Percentiles rank a stretch among this genome's conserved stretches.
These are phyloP conservation scores for Sipha maydis DNA, from an alignment of 2,888 invertebrate genomes.

Conservation along the genomic window DNA sequence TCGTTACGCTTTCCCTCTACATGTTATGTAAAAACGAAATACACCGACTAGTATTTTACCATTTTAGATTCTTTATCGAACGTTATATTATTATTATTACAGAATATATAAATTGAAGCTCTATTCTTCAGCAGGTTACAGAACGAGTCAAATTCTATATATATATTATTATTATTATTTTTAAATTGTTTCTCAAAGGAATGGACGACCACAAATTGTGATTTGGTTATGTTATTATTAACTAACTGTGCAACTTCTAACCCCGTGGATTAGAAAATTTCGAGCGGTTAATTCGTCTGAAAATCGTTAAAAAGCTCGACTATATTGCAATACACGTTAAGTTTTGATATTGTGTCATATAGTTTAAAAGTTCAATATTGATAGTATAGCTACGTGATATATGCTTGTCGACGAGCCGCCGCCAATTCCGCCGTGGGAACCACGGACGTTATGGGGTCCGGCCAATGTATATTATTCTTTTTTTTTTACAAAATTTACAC, in stretches of 20 bases:
- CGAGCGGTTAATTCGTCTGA: neutral
- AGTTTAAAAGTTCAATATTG: constrained; percentile 32
- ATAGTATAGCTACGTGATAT: neutral
- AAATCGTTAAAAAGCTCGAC: neutral
- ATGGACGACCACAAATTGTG: neutral
- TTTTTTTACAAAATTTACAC: constrained; percentile 50
- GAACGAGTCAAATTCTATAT: neutral
- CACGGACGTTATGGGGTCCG: constrained; percentile 42
- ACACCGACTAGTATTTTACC: constrained; percentile 7
- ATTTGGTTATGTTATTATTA: too few relatives aligned
- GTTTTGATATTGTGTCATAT: neutral
- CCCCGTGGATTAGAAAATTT: too few relatives aligned
- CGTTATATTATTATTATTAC: neutral
- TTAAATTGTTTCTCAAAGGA: neutral
- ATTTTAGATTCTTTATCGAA: constrained; percentile 46
- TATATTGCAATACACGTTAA: neutral
- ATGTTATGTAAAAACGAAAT: constrained; percentile 48
- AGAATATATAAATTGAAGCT: constrained; percentile 9
- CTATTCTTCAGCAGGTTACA: constrained; percentile 8
- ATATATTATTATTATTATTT: neutral
- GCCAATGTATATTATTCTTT: constrained; percentile 16
- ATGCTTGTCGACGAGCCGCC: neutral
- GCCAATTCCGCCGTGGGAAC: constrained; percentile 54
- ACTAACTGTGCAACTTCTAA: too few relatives aligned
- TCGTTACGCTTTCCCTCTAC: constrained; percentile 59